These are phyloP conservation scores for Abrostola triplasia DNA, from an alignment of 2,888 invertebrate genomes.

Conservation along the genomic window DNA sequence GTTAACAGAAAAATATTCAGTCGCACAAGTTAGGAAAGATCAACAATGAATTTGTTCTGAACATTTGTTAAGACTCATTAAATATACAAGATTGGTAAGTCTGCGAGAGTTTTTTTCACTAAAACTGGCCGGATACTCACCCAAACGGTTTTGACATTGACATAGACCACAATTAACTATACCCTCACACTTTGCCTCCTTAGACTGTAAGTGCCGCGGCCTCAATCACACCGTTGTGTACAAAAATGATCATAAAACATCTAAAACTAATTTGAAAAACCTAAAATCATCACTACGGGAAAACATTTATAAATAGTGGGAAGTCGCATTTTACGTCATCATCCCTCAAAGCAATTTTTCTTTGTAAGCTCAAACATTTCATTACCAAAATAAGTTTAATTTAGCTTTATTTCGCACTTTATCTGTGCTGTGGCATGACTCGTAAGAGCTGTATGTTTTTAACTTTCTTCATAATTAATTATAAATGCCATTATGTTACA, in stretches of 20 bases:
- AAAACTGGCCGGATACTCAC: constrained; percentile 19
- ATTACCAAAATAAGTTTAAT: too few species aligned
- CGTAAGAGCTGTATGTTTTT: not conserved
- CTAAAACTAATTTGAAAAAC: not conserved
- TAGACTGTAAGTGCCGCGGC: constrained; percentile 53
- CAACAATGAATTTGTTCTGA: too few species aligned
- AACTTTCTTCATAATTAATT: not conserved
- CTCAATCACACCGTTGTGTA: constrained; percentile 47
- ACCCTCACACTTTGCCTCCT: constrained; percentile 64
- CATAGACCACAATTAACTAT: constrained; percentile 73
- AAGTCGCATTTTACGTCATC: too few species aligned
- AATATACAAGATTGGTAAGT: not conserved
- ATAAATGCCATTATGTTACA: not conserved
- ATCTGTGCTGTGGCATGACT: too few species aligned
- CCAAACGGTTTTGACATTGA: constrained; percentile 66
- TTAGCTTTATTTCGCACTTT: too few species aligned
- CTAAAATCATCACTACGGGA: too few species aligned
- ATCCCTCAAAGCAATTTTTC: too few species aligned
- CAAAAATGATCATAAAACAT: not conserved
- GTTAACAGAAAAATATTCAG: too few species aligned
- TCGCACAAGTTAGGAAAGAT: too few species aligned
- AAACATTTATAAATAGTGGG: too few species aligned
- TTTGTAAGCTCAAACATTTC: too few species aligned
- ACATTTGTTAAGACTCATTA: not conserved
- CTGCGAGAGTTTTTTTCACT: constrained; percentile 33